A percentile compares a stretch with the other conserved stretches of the same genome.
These are phyloP conservation scores for Rhopalosiphum padi DNA, from an alignment of 1,140 invertebrate genomes.

Conservation along the genomic window DNA sequence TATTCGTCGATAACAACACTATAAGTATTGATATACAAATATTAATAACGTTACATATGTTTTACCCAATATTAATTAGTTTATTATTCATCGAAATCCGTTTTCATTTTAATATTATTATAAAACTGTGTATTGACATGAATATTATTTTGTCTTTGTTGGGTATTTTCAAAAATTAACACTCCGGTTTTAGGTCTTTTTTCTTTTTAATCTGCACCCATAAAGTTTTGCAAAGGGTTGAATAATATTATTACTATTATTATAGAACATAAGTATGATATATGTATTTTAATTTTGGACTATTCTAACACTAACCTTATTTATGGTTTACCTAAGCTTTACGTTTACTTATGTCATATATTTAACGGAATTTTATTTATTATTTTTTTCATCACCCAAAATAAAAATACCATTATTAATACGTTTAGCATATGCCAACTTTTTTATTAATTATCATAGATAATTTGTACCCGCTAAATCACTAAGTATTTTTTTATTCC, in stretches of 20 bases:
- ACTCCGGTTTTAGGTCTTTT: not conserved
- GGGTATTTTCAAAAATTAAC: not conserved
- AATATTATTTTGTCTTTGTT: not conserved
- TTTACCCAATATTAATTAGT: not conserved
- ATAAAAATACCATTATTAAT: not conserved
- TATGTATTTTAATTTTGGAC: not conserved
- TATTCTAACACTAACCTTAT: not conserved
- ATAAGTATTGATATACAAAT: not conserved
- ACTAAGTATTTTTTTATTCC: not conserved
- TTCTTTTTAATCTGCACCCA: not conserved
- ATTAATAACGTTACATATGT: not conserved
- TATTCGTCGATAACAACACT: no score
- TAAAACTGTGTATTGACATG: not conserved
- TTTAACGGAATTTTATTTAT: not conserved
- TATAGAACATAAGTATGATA: not conserved
- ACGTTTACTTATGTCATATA: no score
- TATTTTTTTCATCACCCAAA: not conserved
- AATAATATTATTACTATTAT: not conserved
- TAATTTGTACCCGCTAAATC: not conserved
- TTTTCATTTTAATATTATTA: not conserved
- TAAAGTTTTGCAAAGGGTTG: not conserved
- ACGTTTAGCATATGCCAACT: not conserved
- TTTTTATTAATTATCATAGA: not conserved
- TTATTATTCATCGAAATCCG: not conserved
- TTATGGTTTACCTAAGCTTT: not conserved